These are phyloP conservation scores for Chionomys nivalis DNA, from an alignment of 2,113 vertebrate species.

Conservation along the genomic window DNA sequence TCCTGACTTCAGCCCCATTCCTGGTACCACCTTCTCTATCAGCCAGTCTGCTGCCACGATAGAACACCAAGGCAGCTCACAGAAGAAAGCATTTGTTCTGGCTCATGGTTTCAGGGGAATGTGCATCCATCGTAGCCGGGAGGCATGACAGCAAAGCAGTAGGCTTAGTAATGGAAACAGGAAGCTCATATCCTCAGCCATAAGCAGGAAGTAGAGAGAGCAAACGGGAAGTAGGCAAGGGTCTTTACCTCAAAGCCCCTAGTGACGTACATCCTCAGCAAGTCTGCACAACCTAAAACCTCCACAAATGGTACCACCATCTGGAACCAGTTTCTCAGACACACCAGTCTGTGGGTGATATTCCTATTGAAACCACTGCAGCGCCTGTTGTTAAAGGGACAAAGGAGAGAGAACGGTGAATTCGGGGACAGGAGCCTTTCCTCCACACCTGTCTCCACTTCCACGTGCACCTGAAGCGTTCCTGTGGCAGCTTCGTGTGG, in stretches of 20 bases:
- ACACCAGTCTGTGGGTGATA: not conserved
- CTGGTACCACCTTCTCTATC: not conserved
- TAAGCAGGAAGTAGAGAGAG: not conserved
- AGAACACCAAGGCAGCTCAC: not conserved
- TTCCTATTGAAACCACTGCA: not conserved
- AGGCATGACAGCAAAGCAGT: no score
- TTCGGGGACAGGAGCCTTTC: not conserved
- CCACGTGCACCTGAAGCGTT: slow-evolving; percentile 20
- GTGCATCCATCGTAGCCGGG: not conserved
- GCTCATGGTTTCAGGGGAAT: not conserved
- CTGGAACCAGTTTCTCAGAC: not conserved
- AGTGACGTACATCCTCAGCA: not conserved
- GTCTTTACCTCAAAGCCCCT: not conserved
- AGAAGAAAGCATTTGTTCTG: not conserved
- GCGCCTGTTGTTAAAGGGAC: slow-evolving; percentile 51
- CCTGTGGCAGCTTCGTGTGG: slow-evolving; percentile 58
- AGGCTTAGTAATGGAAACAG: not conserved
- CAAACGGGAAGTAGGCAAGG: not conserved
- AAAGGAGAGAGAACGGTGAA: slow-evolving; percentile 57
- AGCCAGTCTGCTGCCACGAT: not conserved
- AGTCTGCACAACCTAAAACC: not conserved
- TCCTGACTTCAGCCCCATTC: not conserved
- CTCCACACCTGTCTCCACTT: not conserved
- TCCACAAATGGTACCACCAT: not conserved
- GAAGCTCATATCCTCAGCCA: not conserved